Conservation (phyloP, 2,113 vertebrate species). For the Sinosuthora webbiana region DNA sequence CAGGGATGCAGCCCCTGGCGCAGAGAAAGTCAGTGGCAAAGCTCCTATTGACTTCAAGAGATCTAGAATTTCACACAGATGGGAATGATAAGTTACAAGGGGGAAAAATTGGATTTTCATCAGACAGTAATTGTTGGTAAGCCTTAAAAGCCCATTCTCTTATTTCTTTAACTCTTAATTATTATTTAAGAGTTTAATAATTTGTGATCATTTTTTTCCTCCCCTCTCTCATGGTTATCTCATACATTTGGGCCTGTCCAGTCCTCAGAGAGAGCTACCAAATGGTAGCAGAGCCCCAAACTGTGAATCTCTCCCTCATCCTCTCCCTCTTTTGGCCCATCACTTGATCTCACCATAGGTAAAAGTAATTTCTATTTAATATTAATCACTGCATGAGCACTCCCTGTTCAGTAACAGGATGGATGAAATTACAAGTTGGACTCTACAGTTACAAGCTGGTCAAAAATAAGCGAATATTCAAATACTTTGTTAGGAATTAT, state of each 20-base stretch:
- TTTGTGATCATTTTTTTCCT: constrained; percentile 2
- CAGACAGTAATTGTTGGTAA: constrained; percentile 4
- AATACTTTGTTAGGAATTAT: constrained; percentile 45
- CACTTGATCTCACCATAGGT: constrained; percentile 37
- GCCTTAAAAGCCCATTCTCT: constrained; percentile 13
- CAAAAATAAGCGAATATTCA: constrained; percentile 46
- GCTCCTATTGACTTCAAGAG: neutral
- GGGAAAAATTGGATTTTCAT: neutral
- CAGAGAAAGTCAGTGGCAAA: neutral
- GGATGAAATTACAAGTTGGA: constrained; percentile 18
- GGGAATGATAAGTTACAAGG: neutral
- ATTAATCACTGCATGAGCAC: neutral
- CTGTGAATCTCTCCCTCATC: neutral
- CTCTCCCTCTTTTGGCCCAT: neutral
- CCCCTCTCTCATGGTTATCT: neutral
- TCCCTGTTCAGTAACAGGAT: neutral
- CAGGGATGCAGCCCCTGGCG: neutral
- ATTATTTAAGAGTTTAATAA: constrained; percentile 56
- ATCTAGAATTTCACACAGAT: neutral
- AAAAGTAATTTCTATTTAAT: constrained; percentile 42
- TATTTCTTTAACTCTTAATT: constrained; percentile 1
- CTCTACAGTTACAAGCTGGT: neutral
- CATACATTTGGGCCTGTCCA: neutral
- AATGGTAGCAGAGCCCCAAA: neutral
- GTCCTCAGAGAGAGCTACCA: constrained; percentile 9